Percentiles rank a stretch among this genome's conserved stretches.
Conservation (phyloP, 2,113 vertebrate species). For the Cynocephalus volans region DNA sequence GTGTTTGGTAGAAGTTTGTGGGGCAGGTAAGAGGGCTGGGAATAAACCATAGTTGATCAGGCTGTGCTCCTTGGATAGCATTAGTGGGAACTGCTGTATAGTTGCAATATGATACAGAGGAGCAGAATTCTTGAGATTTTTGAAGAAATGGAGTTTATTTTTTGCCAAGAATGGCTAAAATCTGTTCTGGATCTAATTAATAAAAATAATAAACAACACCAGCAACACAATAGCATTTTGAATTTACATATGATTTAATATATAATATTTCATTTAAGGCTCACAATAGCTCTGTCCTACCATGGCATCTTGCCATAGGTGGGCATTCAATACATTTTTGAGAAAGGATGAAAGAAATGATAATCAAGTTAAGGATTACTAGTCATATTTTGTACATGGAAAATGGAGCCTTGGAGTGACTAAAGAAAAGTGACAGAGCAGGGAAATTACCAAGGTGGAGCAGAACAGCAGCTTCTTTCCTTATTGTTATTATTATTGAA, state of each 20-base stretch:
- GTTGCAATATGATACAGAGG: background rate
- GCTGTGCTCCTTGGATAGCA: background rate
- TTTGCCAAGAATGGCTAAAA: constrained; percentile 44
- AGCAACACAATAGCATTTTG: background rate
- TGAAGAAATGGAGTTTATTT: constrained; percentile 43
- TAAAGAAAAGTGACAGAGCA: background rate
- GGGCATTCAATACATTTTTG: background rate
- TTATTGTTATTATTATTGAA: too few species aligned
- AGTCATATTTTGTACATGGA: background rate
- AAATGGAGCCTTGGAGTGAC: background rate
- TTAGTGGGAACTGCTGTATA: background rate
- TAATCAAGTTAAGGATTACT: background rate
- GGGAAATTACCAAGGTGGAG: background rate
- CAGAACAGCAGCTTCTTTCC: background rate
- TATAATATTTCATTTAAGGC: background rate
- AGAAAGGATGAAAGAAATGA: background rate
- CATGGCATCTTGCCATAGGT: background rate
- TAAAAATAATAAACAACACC: background rate
- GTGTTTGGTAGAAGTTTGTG: background rate
- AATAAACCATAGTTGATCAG: background rate
- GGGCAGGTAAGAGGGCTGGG: background rate
- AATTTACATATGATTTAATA: constrained; percentile 16
- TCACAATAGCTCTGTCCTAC: background rate
- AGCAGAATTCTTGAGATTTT: constrained; percentile 35
- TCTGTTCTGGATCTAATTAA: constrained; percentile 41